Percentiles rank a stretch among this genome's conserved stretches.
phyloP scores from a whole-genome alignment of 2,113 vertebrate species.

The Calyptomena viridis region DNA sequence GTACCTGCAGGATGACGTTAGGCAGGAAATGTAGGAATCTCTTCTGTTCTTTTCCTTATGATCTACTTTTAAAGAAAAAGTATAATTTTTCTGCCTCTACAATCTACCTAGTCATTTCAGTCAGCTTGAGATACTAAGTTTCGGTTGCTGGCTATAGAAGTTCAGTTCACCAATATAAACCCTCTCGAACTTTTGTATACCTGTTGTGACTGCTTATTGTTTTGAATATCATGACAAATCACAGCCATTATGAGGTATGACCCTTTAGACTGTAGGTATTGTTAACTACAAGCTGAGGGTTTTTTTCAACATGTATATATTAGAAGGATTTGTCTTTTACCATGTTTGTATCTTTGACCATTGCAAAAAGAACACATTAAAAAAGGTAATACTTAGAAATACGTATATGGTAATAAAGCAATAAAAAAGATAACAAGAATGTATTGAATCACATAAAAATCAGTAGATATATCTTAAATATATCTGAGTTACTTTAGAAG shows the following conservation, averaged over 20 bases:
- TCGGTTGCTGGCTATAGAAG: neutral
- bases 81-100: neutral
- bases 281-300: neutral
- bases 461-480: neutral
- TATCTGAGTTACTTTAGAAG: neutral
- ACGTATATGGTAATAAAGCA: too few relatives aligned
- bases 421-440: too few relatives aligned
- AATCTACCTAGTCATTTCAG: neutral
- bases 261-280: neutral
- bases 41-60: neutral
- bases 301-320: neutral
- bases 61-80: neutral
- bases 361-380: too few relatives aligned
- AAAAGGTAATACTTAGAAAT: too few relatives aligned
- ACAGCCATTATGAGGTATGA: neutral
- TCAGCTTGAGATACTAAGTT: neutral
- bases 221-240: neutral
- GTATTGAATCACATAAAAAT: too few relatives aligned
- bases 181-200: neutral
- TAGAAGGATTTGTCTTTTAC: neutral
- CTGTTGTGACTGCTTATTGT: neutral
- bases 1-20: neutral
- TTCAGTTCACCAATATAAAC: neutral
- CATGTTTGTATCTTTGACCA: too few relatives aligned
- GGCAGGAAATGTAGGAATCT: neutral